Percentiles rank a stretch among this genome's conserved stretches.
These are phyloP conservation scores for Tenualosa thibaudeaui DNA, from an alignment of 2,797 vertebrate species.

Conservation along the genomic window DNA sequence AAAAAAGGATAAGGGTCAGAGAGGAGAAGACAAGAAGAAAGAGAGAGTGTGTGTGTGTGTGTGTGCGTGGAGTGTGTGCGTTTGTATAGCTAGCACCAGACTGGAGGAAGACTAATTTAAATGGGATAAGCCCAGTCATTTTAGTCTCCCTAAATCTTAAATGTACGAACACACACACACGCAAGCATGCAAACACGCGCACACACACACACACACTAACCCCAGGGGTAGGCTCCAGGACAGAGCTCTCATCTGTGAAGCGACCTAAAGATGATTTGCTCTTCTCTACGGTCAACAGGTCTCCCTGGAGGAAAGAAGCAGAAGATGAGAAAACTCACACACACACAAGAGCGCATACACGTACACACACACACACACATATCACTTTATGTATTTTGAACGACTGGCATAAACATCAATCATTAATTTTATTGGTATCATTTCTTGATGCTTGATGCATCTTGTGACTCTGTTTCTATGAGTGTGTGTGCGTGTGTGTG, in stretches of 20 bases:
- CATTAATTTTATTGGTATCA: background rate
- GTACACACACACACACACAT: background rate
- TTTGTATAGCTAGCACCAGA: too few species aligned
- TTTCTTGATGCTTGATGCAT: background rate
- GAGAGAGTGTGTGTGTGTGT: too few species aligned
- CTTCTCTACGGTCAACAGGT: slow-evolving; percentile 53
- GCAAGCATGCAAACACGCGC: background rate
- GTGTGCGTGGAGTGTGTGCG: too few species aligned
- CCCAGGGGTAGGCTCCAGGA: slow-evolving; percentile 39
- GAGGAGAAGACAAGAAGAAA: background rate
- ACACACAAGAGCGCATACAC: background rate
- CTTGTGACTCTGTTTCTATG: slow-evolving; percentile 12
- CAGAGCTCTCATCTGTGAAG: slow-evolving; percentile 47
- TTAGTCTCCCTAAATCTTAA: too few species aligned
- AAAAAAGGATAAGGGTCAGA: background rate
- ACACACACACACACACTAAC: slow-evolving; percentile 11
- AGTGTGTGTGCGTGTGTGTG: slow-evolving; percentile 31
- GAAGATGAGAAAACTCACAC: background rate
- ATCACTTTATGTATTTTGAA: background rate
- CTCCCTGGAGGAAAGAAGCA: slow-evolving; percentile 38
- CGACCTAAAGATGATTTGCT: slow-evolving; percentile 45
- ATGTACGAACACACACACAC: background rate
- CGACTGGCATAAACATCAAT: background rate
- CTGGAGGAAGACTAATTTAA: background rate
- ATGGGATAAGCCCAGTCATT: background rate